phyloP scores from a whole-genome alignment of 2,888 invertebrate genomes.

The Troides aeacus region DNA sequence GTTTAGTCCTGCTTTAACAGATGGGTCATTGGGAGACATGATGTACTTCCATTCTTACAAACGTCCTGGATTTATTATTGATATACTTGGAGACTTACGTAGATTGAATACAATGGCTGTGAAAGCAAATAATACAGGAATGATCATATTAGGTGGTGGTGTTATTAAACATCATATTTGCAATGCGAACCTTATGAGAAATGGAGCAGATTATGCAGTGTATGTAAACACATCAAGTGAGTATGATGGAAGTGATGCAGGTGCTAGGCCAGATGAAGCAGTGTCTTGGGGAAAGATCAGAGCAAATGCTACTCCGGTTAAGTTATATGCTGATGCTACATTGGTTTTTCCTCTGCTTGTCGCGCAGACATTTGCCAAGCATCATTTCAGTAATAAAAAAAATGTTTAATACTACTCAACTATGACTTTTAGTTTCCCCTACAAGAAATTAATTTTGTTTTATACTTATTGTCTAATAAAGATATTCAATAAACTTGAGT shows the following conservation, averaged over 20 bases:
- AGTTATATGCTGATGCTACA: conserved; percentile 96
- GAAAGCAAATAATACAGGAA: conserved; percentile 94
- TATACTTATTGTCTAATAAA: background rate
- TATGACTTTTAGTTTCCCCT: conserved; percentile 2
- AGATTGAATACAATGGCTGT: conserved; percentile 96
- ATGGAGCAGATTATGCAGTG: conserved; percentile 97
- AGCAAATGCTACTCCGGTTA: conserved; percentile 92
- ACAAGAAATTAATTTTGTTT: conserved; percentile 32
- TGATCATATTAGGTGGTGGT: conserved; percentile 98
- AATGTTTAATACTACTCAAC: conserved; percentile 55
- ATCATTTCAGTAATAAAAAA: conserved; percentile 78
- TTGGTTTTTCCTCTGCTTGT: conserved; percentile 96
- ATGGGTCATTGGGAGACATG: conserved; percentile 99
- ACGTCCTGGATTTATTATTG: conserved; percentile 94
- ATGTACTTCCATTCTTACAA: conserved; percentile 98
- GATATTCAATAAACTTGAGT: background rate
- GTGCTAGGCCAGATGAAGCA: conserved; percentile 98
- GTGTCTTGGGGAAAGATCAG: conserved; percentile 99
- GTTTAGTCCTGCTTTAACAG: conserved; percentile 98
- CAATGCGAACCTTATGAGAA: conserved; percentile 99
- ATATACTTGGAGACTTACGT: conserved; percentile 94
- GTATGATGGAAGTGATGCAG: conserved; percentile 98
- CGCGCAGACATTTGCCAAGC: conserved; percentile 96
- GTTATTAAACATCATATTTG: conserved; percentile 99
- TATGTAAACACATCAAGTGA: conserved; percentile 97